Evolutionary conservation across 2,113 vertebrate species (phyloP).

Genomic region (Cebidichthys violaceus): DNA sequence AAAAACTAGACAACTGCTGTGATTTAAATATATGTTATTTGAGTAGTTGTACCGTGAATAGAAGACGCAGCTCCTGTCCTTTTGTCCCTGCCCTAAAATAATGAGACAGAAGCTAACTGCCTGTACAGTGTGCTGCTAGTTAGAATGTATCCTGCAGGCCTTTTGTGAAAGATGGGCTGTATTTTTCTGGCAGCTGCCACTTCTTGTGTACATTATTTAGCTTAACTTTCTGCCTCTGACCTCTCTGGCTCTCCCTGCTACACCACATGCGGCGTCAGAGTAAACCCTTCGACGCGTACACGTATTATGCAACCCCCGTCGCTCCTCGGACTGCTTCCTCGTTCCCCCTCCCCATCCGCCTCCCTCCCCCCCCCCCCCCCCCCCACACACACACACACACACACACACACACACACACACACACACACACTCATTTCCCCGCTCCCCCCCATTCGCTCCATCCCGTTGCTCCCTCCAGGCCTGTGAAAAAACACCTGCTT

Average conservation of each 20-base stretch:
- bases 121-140: slow-evolving; percentile 53
- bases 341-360: slow-evolving; percentile 38
- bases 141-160: slow-evolving; percentile 70
- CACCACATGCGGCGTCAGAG: slow-evolving; percentile 64
- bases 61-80: slow-evolving; percentile 11
- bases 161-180: slow-evolving; percentile 54
- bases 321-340: slow-evolving; percentile 41
- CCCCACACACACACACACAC: background rate
- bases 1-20: slow-evolving; percentile 9
- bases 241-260: slow-evolving; percentile 51
- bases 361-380: too few relatives aligned
- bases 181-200: slow-evolving; percentile 82
- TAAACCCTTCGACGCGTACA: slow-evolving; percentile 62
- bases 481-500: slow-evolving; percentile 69
- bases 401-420: slow-evolving; percentile 1
- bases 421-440: slow-evolving; percentile 19
- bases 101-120: slow-evolving; percentile 71
- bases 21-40: slow-evolving; percentile 25
- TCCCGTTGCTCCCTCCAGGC: slow-evolving; percentile 39
- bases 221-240: slow-evolving; percentile 69
- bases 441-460: background rate
- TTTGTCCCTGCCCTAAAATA: slow-evolving; percentile 61
- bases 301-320: slow-evolving; percentile 71
- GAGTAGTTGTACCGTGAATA: slow-evolving; percentile 17
- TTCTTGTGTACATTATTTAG: slow-evolving; percentile 78